Base-by-base conservation (phyloP, 2,113 vertebrate species). In the Corythaeola cristata region DNA sequence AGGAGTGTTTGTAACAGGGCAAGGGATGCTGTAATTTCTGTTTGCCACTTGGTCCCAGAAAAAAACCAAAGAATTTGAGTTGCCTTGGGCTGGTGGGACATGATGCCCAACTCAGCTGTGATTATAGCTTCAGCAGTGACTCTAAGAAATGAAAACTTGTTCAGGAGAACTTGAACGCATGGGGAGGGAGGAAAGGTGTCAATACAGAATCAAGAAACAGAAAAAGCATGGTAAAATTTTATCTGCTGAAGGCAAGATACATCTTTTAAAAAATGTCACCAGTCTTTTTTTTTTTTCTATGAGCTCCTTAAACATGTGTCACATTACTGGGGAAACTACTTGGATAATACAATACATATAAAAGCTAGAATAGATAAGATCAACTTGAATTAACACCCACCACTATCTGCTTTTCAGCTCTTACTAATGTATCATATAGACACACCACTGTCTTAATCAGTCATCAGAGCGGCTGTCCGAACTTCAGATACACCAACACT, bases 11-110 rank as follows among this genome's bases (percentile, higher is more conserved):
- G 35, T 47, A 76, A 39, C 13, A 39, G 35, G 17, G 53, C 27
- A 72, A 89, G 45, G 39, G 30, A 85, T 89, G 56, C 26, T 86
- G 49, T 85, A 83, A 95, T 76, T 96, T 89, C 60, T 85, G 45
- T 60, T 91, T 93, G 82, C 49, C 44, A 35, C 44, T 52, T 15
- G 6, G 33, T 78, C 53, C 35, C 44, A 59, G 0, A 0, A 82
- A 91, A 88, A 82, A n/a, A n/a, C n/a, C 44, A 93, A 88, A 69
- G 49, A 82, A 73, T 53, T 63, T 53, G 28, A 88, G 82, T 90
- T 69, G 74, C 82, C 50, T 75, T 82, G 39, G 74, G 75, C 74
- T 90, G 49, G 27, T 85, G 28, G 85, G 64, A 63, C 58, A 28
- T 24, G 21, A 44, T 87, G 52, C 63, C 73, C 71, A 90, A n/a